A percentile compares a stretch with the other conserved stretches of the same genome.
Evolutionary conservation across 2,888 invertebrate species (phyloP).

Genomic region (Pogonocherus hispidulus): DNA sequence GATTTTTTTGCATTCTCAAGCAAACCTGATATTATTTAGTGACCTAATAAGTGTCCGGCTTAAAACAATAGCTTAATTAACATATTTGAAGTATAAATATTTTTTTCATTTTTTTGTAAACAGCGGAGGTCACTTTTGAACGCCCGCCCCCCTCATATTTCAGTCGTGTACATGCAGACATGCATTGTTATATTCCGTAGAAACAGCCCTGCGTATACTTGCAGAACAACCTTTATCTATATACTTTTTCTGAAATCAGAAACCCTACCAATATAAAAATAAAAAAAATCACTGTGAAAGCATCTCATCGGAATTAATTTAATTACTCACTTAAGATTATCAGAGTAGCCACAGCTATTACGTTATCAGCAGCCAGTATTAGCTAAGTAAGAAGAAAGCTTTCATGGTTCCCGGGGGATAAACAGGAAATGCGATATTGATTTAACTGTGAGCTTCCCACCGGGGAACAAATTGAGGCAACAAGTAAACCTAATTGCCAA

Average conservation of each 20-base stretch:
- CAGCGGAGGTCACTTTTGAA: no score
- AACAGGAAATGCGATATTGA: constrained; percentile 28
- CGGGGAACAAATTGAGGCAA: constrained; percentile 23
- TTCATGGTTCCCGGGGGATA: constrained; percentile 16
- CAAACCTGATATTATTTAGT: no score
- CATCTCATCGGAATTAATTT: constrained; percentile 9
- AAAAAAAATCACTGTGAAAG: neutral
- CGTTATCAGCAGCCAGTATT: constrained; percentile 8
- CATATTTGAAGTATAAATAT: no score
- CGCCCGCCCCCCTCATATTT: no score
- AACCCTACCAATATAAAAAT: neutral
- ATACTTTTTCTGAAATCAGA: neutral
- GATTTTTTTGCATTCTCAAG: no score
- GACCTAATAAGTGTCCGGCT: no score
- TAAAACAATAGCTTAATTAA: no score
- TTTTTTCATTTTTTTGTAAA: no score
- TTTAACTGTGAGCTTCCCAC: constrained; percentile 13
- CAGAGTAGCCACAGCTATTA: constrained; percentile 24
- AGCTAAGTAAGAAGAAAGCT: constrained; percentile 33
- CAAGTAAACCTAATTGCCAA: constrained; percentile 24
- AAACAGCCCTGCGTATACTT: no score
- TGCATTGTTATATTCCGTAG: no score
- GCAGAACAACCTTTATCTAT: no score
- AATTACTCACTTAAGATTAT: constrained; percentile 27
- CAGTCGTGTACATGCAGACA: no score